A percentile compares a stretch with the other conserved stretches of the same genome.
phyloP scores from a whole-genome alignment of 2,797 vertebrate species.

The Galagoides demidoff region DNA sequence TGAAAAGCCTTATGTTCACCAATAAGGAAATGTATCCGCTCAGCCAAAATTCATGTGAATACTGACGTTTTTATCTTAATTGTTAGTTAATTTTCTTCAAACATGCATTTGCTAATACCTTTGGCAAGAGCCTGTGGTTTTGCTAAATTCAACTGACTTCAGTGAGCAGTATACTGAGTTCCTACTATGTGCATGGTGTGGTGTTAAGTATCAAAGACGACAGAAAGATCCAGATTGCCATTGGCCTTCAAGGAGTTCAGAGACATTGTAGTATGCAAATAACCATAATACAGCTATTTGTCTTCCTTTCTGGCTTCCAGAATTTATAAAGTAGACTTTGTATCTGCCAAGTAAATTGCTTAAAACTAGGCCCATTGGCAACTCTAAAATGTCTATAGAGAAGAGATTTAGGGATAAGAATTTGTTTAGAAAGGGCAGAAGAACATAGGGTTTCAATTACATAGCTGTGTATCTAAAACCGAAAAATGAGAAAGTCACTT shows the following conservation, averaged over 20 bases:
- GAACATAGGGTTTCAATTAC: neutral
- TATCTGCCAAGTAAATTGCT: slow-evolving; percentile 4
- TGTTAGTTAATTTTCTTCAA: slow-evolving; percentile 79
- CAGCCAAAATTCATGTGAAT: slow-evolving; percentile 70
- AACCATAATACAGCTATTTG: neutral
- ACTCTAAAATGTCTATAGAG: neutral
- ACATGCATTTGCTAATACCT: slow-evolving; percentile 62
- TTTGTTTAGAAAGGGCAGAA: slow-evolving; percentile 5
- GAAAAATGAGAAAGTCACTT: neutral
- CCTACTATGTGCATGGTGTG: slow-evolving; percentile 53
- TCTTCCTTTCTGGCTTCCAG: slow-evolving; percentile 17
- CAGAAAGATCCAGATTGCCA: neutral
- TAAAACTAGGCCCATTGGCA: neutral
- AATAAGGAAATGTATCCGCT: slow-evolving; percentile 70
- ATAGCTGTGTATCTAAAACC: neutral
- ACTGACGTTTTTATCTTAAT: slow-evolving; percentile 75
- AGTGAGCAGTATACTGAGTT: slow-evolving; percentile 6
- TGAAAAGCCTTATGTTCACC: slow-evolving; percentile 76
- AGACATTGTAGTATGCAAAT: neutral
- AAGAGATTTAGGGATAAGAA: neutral
- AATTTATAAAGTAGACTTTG: slow-evolving; percentile 20
- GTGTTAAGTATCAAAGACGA: neutral
- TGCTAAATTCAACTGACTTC: slow-evolving; percentile 47
- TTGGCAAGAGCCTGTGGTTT: slow-evolving; percentile 52
- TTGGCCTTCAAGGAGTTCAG: neutral